Conservation (phyloP, 2,113 vertebrate genomes). For the Sarotherodon lohbergeri region DNA sequence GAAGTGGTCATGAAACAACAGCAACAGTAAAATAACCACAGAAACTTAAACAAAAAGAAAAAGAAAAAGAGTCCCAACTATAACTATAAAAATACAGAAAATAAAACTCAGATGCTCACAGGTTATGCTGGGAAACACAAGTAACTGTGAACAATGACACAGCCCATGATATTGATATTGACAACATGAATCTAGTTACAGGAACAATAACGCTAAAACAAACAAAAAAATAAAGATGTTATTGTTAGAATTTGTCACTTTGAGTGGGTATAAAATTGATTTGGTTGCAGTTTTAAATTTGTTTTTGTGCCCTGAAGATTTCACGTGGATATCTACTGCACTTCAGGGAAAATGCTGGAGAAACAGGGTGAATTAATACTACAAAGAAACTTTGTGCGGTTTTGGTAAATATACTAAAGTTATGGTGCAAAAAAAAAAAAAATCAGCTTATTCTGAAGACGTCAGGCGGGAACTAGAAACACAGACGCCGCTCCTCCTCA, state of each 20-base stretch:
- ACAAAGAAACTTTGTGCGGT: background rate
- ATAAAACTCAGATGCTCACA: background rate
- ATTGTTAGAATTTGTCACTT: background rate
- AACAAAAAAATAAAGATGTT: background rate
- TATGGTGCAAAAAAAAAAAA: fast-evolving
- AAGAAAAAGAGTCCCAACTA: background rate
- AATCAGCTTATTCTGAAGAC: background rate
- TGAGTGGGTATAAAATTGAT: background rate
- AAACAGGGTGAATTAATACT: background rate
- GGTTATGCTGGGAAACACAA: background rate
- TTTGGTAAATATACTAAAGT: background rate
- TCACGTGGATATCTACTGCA: fast-evolving
- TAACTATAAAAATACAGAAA: background rate
- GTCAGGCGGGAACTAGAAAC: background rate
- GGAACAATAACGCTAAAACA: fast-evolving
- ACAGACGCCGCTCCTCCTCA: fast-evolving
- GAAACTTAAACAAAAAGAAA: background rate
- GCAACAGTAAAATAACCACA: background rate
- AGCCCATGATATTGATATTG: fast-evolving
- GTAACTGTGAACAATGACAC: fast-evolving
- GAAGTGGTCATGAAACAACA: background rate
- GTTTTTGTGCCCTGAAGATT: background rate
- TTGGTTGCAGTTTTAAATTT: background rate
- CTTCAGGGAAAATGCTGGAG: background rate
- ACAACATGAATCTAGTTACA: fast-evolving